Evolutionary conservation across 2,888 invertebrate genomes (phyloP).

Genomic region (Oasisia sp.): DNA sequence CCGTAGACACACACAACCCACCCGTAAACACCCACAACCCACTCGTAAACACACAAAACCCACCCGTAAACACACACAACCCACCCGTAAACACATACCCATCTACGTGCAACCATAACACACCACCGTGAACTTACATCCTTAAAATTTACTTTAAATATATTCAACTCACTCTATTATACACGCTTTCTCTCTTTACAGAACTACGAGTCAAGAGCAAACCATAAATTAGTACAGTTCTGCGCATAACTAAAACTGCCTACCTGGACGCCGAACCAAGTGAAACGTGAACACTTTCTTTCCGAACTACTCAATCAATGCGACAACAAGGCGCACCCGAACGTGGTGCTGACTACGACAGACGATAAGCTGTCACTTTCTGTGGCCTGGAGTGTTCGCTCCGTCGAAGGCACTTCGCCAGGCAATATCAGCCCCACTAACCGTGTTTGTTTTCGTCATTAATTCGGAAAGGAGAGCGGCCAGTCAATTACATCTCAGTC

Average conservation of each 20-base stretch:
- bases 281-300: not conserved
- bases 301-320: not conserved
- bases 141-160: too few species aligned
- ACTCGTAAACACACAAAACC: not conserved
- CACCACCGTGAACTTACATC: too few species aligned
- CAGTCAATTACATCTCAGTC: not conserved
- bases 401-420: not conserved
- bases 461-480: not conserved
- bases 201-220: too few species aligned
- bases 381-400: not conserved
- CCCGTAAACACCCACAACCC: too few species aligned
- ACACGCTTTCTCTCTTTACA: too few species aligned
- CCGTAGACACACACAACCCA: not conserved
- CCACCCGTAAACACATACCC: not conserved
- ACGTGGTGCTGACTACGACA: not conserved
- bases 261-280: not conserved
- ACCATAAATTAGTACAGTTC: not conserved
- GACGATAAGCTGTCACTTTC: not conserved
- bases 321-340: too few species aligned
- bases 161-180: too few species aligned
- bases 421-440: not conserved
- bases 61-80: not conserved
- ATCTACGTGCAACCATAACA: too few species aligned
- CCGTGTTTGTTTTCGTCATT: conserved; percentile 3
- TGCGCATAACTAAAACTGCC: not conserved